A percentile compares a stretch with the other conserved stretches of the same genome.
These are phyloP conservation scores for Melanargia galathea DNA, from an alignment of 2,888 invertebrate genomes.

Conservation along the genomic window DNA sequence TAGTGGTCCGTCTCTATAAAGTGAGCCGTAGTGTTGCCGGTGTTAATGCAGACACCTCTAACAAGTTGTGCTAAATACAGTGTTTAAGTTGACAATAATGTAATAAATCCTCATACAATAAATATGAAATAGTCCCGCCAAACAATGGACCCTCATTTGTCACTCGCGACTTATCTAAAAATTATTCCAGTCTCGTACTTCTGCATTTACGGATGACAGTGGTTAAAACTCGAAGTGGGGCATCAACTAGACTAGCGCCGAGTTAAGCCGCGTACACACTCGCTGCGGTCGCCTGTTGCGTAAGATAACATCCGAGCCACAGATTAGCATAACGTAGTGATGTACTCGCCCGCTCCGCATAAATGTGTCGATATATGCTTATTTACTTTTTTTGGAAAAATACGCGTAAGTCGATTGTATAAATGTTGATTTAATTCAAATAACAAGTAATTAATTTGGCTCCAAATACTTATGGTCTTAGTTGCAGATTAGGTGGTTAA, in stretches of 20 bases:
- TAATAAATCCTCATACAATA: neutral
- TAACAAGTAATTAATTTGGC: too few relatives aligned
- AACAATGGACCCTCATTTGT: conserved; percentile 22
- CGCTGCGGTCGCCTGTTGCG: conserved; percentile 74
- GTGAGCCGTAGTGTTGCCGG: too few relatives aligned
- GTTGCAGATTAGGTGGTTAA: too few relatives aligned
- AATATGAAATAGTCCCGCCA: conserved; percentile 13
- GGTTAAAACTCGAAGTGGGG: conserved; percentile 58
- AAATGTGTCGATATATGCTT: neutral
- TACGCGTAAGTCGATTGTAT: neutral
- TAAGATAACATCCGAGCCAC: conserved; percentile 76
- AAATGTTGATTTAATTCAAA: neutral
- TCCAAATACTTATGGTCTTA: too few relatives aligned
- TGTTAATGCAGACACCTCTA: too few relatives aligned
- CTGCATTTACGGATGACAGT: conserved; percentile 47
- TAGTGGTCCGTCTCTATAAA: too few relatives aligned
- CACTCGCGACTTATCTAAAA: conserved; percentile 27
- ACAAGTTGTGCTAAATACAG: too few relatives aligned
- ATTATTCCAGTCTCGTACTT: conserved; percentile 31
- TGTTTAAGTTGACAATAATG: neutral
- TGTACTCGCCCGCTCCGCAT: conserved; percentile 36
- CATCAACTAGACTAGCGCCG: conserved; percentile 61
- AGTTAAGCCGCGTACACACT: conserved; percentile 70
- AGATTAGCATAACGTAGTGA: conserved; percentile 76
- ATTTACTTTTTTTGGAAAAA: neutral